Evolutionary conservation across 2,888 invertebrate genomes (phyloP).

Genomic region (Epicampocera succincta): DNA sequence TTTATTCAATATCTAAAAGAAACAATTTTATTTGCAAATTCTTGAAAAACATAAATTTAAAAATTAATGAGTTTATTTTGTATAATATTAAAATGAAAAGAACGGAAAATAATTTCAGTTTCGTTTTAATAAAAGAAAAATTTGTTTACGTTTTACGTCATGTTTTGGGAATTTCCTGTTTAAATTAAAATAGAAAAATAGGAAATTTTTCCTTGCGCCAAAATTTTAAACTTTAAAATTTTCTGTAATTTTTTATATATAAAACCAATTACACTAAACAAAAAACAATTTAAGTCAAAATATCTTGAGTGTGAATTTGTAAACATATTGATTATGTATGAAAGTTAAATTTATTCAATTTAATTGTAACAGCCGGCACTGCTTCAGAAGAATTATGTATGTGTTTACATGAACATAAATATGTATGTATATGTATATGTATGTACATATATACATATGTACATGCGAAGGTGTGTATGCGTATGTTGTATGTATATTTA

Average conservation of each 20-base stretch:
- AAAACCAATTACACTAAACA: neutral
- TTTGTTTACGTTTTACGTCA: slow-evolving; percentile 63
- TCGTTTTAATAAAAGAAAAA: slow-evolving; percentile 28
- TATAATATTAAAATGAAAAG: neutral
- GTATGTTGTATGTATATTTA: neutral
- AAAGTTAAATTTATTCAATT: neutral
- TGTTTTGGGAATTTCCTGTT: slow-evolving; percentile 71
- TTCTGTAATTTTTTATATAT: neutral
- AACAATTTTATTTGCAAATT: too few species aligned
- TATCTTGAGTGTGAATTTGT: too few species aligned
- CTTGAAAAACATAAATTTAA: slow-evolving; percentile 7
- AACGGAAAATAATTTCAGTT: neutral
- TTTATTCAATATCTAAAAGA: too few species aligned
- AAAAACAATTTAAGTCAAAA: neutral
- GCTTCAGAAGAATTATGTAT: neutral
- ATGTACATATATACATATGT: too few species aligned
- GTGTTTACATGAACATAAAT: neutral
- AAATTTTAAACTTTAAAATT: slow-evolving; percentile 1
- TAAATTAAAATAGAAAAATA: slow-evolving; percentile 19
- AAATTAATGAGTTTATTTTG: slow-evolving; percentile 44
- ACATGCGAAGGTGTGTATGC: too few species aligned
- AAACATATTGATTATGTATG: neutral
- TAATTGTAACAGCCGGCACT: neutral
- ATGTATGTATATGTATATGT: too few species aligned
- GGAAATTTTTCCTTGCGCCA: slow-evolving; percentile 1